These are phyloP conservation scores for Trachelus stipa DNA, from an alignment of 2,888 invertebrate species.

Conservation along the genomic window DNA sequence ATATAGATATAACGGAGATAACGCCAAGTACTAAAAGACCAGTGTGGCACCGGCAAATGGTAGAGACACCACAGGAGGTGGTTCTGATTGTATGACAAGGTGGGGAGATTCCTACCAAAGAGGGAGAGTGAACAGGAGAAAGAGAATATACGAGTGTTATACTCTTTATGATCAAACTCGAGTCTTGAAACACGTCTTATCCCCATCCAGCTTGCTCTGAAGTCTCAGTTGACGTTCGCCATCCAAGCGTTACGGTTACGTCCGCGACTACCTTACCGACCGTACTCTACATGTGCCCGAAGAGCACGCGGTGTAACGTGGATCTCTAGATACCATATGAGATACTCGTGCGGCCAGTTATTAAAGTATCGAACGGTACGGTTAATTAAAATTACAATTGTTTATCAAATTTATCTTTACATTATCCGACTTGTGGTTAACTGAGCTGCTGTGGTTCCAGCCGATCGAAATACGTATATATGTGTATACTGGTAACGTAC, in stretches of 20 bases:
- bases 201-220: conserved; percentile 42
- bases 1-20: not conserved
- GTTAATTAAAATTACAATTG: not conserved
- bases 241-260: conserved; percentile 49
- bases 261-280: conserved; percentile 29
- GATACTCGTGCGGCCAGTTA: not conserved
- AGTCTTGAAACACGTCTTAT: conserved; percentile 36
- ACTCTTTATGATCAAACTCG: conserved; percentile 21
- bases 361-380: not conserved
- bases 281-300: not conserved
- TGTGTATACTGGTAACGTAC: conserved; percentile 3
- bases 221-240: conserved; percentile 60
- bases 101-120: conserved; percentile 19
- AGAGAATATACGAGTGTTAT: conserved; percentile 12
- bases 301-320: conserved; percentile 16
- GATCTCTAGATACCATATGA: conserved; percentile 8
- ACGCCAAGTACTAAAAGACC: conserved; percentile 4
- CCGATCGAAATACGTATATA: not conserved
- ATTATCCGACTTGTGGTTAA: conserved; percentile 4
- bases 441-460: not conserved
- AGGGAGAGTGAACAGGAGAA: conserved; percentile 31
- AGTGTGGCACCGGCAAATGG: not conserved
- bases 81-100: conserved; percentile 4
- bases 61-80: not conserved
- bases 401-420: not conserved